These are phyloP conservation scores for Coelopa frigida DNA, from an alignment of 1,140 invertebrate species.

Conservation along the genomic window DNA sequence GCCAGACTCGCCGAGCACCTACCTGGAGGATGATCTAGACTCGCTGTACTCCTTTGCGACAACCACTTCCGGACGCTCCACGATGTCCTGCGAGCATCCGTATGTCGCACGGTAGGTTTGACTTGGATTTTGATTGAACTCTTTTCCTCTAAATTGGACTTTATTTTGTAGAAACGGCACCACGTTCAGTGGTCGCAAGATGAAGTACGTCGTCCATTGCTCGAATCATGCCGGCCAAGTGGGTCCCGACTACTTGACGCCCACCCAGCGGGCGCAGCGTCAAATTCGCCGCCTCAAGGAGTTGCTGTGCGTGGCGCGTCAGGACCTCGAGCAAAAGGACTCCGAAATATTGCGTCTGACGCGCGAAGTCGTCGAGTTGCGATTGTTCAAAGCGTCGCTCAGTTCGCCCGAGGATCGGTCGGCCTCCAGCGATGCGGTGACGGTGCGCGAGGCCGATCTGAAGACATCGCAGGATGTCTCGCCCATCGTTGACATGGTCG, in stretches of 20 bases:
- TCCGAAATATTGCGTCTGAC: slow-evolving; percentile 72
- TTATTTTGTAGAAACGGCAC: slow-evolving; percentile 58
- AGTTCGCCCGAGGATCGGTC: slow-evolving; percentile 65
- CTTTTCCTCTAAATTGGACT: not conserved
- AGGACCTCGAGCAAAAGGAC: slow-evolving; percentile 71
- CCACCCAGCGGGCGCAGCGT: slow-evolving; percentile 72
- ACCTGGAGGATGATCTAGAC: slow-evolving; percentile 61
- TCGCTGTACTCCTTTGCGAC: slow-evolving; percentile 70
- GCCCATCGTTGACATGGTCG: slow-evolving; percentile 45
- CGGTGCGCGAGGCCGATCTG: slow-evolving; percentile 56
- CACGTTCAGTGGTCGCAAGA: slow-evolving; percentile 60
- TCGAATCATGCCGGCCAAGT: slow-evolving; percentile 64
- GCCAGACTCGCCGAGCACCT: slow-evolving; percentile 48
- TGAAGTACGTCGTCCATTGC: slow-evolving; percentile 76
- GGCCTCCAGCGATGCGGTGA: slow-evolving; percentile 66
- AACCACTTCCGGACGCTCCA: slow-evolving; percentile 54
- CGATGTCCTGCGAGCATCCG: slow-evolving; percentile 61
- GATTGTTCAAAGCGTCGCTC: slow-evolving; percentile 68
- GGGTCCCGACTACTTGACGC: slow-evolving; percentile 74
- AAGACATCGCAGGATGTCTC: slow-evolving; percentile 46
- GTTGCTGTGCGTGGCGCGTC: slow-evolving; percentile 62
- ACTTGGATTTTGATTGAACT: not conserved
- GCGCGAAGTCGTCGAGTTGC: slow-evolving; percentile 72
- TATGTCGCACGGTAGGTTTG: slow-evolving; percentile 55
- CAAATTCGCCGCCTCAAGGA: slow-evolving; percentile 67